These are phyloP conservation scores for Spongia lamella DNA, from an alignment of 37 sponge, comb jelly and placozoan genomes.

Conservation along the genomic window DNA sequence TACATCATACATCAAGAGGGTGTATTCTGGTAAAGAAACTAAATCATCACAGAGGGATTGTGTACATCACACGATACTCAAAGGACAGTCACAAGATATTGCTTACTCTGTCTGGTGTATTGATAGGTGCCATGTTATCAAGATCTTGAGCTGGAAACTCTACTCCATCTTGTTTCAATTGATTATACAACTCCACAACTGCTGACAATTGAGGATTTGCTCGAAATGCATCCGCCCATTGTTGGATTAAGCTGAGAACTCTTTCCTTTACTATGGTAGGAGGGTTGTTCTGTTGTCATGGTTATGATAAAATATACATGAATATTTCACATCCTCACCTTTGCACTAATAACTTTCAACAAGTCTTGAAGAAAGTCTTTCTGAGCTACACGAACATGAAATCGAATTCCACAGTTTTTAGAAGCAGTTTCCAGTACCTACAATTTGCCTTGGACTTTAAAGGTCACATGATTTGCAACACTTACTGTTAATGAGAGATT, in stretches of 20 bases:
- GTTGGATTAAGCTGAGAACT: slow-evolving; percentile 83
- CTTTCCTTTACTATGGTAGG: slow-evolving; percentile 81
- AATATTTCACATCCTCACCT: slow-evolving; percentile 32
- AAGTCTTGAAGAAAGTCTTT: slow-evolving; percentile 89
- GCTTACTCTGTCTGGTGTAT: slow-evolving; percentile 67
- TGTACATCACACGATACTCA: too few relatives aligned
- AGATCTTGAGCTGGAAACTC: slow-evolving; percentile 96
- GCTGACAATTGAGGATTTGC: slow-evolving; percentile 71
- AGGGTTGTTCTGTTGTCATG: slow-evolving; percentile 54
- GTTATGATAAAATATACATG: neutral
- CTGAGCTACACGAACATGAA: slow-evolving; percentile 82
- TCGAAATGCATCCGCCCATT: slow-evolving; percentile 92
- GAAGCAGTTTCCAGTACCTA: slow-evolving; percentile 90
- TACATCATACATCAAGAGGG: neutral
- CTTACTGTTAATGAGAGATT: slow-evolving; percentile 78
- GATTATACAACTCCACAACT: slow-evolving; percentile 73
- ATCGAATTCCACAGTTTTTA: slow-evolving; percentile 94
- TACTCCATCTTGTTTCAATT: slow-evolving; percentile 75
- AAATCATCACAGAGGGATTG: neutral
- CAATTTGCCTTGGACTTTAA: neutral
- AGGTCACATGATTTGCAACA: neutral
- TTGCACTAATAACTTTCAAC: slow-evolving; percentile 49
- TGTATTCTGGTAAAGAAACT: neutral
- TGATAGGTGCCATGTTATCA: slow-evolving; percentile 85
- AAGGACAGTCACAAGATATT: neutral